Conservation (phyloP, 2,113 vertebrate species). For the Cercopithecus mona region DNA sequence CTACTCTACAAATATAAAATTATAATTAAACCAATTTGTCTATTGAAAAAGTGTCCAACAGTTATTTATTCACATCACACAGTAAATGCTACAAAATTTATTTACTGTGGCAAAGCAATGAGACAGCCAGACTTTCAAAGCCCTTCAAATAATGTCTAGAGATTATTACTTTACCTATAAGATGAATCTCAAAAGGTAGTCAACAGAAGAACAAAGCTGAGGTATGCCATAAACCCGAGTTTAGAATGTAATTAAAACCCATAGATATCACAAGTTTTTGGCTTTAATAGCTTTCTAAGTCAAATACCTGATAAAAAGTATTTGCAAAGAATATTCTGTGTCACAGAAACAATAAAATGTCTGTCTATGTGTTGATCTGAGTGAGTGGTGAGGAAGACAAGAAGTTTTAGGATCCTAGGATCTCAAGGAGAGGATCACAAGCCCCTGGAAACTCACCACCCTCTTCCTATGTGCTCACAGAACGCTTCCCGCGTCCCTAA, state of each 20-base stretch:
- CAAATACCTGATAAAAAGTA: constrained; percentile 13
- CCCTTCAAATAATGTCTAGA: not conserved
- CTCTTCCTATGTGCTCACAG: not conserved
- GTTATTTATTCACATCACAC: not conserved
- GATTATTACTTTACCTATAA: not conserved
- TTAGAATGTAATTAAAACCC: not conserved
- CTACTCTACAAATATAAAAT: not conserved
- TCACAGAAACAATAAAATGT: not conserved
- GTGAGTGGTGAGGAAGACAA: not conserved
- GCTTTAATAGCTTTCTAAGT: not conserved
- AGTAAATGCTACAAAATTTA: not conserved
- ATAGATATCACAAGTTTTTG: not conserved
- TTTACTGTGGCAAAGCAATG: not conserved
- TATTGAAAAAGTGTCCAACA: not conserved
- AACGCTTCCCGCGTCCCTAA: not conserved
- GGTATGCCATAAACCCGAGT: not conserved
- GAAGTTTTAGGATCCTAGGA: not conserved
- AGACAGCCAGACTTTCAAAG: not conserved
- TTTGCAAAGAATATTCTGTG: not conserved
- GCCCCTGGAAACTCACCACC: not conserved
- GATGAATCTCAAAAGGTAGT: not conserved
- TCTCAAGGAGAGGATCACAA: not conserved
- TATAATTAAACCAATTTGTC: not conserved
- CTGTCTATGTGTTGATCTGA: not conserved
- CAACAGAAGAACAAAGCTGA: not conserved